Percentiles rank a stretch among this genome's conserved stretches.
Conservation (phyloP, 1,140 invertebrate genomes). For the Sycophila sp. region DNA sequence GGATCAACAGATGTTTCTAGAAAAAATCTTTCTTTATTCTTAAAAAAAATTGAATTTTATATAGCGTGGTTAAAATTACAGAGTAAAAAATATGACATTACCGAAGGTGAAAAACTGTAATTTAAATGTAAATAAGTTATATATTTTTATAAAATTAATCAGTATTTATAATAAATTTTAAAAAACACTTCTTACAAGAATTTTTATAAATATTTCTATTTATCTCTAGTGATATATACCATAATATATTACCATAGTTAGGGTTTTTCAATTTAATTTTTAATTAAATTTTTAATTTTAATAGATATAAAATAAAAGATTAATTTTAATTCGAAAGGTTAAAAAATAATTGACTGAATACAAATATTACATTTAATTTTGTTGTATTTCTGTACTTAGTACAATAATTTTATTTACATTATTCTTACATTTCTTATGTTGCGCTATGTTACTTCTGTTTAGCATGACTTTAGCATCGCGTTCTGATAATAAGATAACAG, state of each 20-base stretch:
- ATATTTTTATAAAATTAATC: too few relatives aligned
- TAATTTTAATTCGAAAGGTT: too few relatives aligned
- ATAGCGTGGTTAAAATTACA: constrained; percentile 70
- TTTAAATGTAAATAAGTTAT: neutral
- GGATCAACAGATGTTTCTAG: constrained; percentile 65
- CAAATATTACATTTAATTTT: neutral
- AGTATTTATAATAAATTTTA: constrained; percentile 4
- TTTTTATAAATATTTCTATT: too few relatives aligned
- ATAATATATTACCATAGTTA: too few relatives aligned
- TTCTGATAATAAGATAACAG: constrained; percentile 46
- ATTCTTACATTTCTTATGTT: constrained; percentile 50
- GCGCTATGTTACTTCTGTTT: constrained; percentile 46
- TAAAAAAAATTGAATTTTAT: constrained; percentile 78
- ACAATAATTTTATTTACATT: constrained; percentile 49
- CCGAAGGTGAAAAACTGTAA: constrained; percentile 2
- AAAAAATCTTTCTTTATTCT: constrained; percentile 68
- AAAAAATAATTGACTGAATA: too few relatives aligned
- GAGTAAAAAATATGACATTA: constrained; percentile 17
- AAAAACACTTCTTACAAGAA: too few relatives aligned
- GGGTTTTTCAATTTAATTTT: too few relatives aligned
- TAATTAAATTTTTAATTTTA: too few relatives aligned
- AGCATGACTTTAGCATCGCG: constrained; percentile 45
- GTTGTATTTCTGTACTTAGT: constrained; percentile 19
- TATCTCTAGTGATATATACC: too few relatives aligned
- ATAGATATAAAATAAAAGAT: too few relatives aligned